Evolutionary conservation across 2,888 invertebrate species (phyloP).

Genomic region (Ptychoptera contaminata): DNA sequence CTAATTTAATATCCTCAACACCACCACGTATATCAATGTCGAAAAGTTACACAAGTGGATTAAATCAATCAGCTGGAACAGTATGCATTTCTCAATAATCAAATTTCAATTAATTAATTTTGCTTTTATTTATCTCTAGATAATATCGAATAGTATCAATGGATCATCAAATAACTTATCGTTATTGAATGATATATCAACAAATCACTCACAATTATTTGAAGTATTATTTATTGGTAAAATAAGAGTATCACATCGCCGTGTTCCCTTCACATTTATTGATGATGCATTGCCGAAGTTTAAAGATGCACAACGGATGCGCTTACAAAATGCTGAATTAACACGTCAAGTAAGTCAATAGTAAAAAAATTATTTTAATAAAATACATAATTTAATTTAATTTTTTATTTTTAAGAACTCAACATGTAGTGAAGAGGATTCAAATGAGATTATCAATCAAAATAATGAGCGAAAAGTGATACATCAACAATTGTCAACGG

Average conservation of each 20-base stretch:
- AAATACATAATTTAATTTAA: too few species aligned
- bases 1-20: constrained; percentile 21
- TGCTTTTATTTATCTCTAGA: background rate
- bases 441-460: too few species aligned
- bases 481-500: too few species aligned
- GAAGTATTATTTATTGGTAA: constrained; percentile 86
- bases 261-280: constrained; percentile 71
- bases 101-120: background rate
- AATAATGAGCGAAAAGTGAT: too few species aligned
- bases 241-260: constrained; percentile 44
- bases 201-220: constrained; percentile 77
- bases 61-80: constrained; percentile 14
- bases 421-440: too few species aligned
- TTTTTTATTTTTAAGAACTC: too few species aligned
- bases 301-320: constrained; percentile 60
- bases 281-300: constrained; percentile 83
- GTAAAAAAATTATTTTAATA: too few species aligned
- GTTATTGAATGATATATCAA: constrained; percentile 49
- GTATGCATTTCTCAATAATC: background rate
- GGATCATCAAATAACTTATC: constrained; percentile 26
- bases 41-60: constrained; percentile 30
- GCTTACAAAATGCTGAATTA: constrained; percentile 20
- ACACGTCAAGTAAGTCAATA: too few species aligned
- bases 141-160: background rate
- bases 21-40: constrained; percentile 26